Evolutionary conservation across 1,140 invertebrate species (phyloP), one percentile per base, ranked within the genome.

Genomic region (Leptinotarsa lineolata): DNA sequence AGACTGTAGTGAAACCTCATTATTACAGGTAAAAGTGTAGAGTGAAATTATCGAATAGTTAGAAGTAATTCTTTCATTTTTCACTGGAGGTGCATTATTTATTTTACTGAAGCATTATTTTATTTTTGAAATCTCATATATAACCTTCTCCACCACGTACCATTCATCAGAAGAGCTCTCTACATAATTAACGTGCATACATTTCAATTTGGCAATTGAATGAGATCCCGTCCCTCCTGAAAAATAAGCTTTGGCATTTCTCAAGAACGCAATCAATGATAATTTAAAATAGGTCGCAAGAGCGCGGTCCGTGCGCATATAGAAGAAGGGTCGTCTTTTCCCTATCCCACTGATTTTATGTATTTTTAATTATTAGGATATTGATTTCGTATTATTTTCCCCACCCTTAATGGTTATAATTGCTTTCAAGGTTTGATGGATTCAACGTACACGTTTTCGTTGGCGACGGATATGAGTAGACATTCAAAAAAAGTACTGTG

Each of bases 281-380:
- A 70, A 73, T 73, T 73, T 73, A 69, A 73, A 74, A 69, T 74
- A 69, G 72, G 67, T 65, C 72, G 72, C 54, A 59, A 39, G 59
- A 39, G 39, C 64, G 64, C 46, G 39, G 71, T 65, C 71, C 71
- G 71, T 54, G 48, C 60, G 61, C 63, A 67, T 72, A 72, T 54
- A 71, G 63, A 67, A 68, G 64, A 70, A 66, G 22, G 69, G 30
- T 69, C 48, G 68, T 69, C 54, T 61, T 68, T 74, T 78, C 74
- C 70, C 72, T 71, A 68, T 73, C 68, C 72, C 69, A 61, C 70
- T 72, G 76, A 76, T 78, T 78, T 76, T 78, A 78, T 76, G 73
- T 78, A 78, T 78, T 78, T 78, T 78, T 78, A 78, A 78, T 78
- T 78, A 78, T 78, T 78, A 78, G 73, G 73, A 73, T 78, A 78